Conservation (phyloP, 1,140 invertebrate species). For the Drosophila teissieri region DNA sequence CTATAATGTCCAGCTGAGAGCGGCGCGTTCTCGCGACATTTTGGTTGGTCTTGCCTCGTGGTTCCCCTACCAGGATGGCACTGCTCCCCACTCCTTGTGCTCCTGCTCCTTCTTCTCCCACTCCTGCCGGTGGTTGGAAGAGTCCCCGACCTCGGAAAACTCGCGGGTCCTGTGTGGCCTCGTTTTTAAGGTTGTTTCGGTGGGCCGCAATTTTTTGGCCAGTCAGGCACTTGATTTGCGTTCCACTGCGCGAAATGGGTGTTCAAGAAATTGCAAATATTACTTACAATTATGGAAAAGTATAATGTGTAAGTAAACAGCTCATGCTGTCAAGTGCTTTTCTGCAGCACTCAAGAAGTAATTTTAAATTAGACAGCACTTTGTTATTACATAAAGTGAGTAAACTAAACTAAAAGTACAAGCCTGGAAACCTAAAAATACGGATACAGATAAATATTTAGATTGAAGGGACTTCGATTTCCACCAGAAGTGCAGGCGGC, state of each 20-base stretch:
- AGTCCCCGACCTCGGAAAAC: not conserved
- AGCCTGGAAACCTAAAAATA: too few relatives aligned
- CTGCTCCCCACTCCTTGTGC: not conserved
- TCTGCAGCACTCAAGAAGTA: too few relatives aligned
- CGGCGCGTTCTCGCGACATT: slow-evolving; percentile 74
- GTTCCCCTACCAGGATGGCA: slow-evolving; percentile 13
- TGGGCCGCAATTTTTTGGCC: slow-evolving; percentile 73
- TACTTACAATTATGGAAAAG: too few relatives aligned
- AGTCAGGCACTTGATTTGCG: slow-evolving; percentile 65
- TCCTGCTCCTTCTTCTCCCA: not conserved
- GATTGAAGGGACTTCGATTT: not conserved
- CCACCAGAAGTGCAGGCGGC: not conserved
- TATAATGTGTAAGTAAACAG: too few relatives aligned
- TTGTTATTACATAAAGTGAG: too few relatives aligned
- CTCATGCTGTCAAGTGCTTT: too few relatives aligned
- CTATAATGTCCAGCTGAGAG: slow-evolving; percentile 34
- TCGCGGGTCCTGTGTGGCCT: slow-evolving; percentile 51
- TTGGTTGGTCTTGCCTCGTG: slow-evolving; percentile 66
- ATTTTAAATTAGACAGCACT: too few relatives aligned
- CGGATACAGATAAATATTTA: too few relatives aligned
- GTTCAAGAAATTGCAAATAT: too few relatives aligned
- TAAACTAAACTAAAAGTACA: too few relatives aligned
- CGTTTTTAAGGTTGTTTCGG: slow-evolving; percentile 72
- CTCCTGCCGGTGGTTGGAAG: slow-evolving; percentile 1
- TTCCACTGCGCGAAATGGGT: slow-evolving; percentile 4